phyloP scores from a whole-genome alignment of 2,888 invertebrate genomes.

The Ormyrus labotus region DNA sequence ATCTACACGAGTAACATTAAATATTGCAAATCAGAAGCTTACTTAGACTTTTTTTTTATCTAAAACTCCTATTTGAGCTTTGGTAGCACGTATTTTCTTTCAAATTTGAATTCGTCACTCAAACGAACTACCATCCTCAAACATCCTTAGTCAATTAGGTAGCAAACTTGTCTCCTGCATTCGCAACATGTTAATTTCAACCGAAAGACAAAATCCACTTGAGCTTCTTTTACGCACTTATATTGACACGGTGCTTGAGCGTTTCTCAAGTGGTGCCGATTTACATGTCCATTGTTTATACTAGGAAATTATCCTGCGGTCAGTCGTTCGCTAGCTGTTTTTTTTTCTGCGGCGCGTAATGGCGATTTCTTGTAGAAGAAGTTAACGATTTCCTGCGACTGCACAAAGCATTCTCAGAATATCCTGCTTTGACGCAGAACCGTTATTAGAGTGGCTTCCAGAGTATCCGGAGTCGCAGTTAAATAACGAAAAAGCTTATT shows the following conservation, averaged over 20 bases:
- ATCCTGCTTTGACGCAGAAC: conserved; percentile 30
- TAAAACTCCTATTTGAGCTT: too few species aligned
- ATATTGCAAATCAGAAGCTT: too few species aligned
- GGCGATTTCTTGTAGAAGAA: conserved; percentile 73
- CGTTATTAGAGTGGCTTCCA: conserved; percentile 33
- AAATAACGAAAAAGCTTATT: conserved; percentile 39
- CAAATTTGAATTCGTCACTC: too few species aligned
- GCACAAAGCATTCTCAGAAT: conserved; percentile 51
- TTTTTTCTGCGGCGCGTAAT: conserved; percentile 62
- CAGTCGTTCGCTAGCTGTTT: conserved; percentile 50
- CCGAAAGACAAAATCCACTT: too few species aligned
- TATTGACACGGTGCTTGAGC: conserved; percentile 29
- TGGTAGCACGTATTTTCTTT: too few species aligned
- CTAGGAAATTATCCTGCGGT: conserved; percentile 59
- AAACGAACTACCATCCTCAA: too few species aligned
- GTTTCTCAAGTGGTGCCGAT: conserved; percentile 31
- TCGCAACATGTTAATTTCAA: too few species aligned
- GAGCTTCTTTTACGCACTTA: not conserved
- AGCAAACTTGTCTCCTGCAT: too few species aligned
- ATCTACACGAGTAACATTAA: too few species aligned
- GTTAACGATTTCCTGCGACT: conserved; percentile 72
- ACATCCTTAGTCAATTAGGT: too few species aligned
- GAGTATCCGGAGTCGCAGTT: conserved; percentile 11
- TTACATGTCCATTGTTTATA: conserved; percentile 60
- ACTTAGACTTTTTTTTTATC: too few species aligned